These are phyloP conservation scores for Saccostrea glomerata DNA, from an alignment of 1,140 invertebrate genomes.

Conservation along the genomic window DNA sequence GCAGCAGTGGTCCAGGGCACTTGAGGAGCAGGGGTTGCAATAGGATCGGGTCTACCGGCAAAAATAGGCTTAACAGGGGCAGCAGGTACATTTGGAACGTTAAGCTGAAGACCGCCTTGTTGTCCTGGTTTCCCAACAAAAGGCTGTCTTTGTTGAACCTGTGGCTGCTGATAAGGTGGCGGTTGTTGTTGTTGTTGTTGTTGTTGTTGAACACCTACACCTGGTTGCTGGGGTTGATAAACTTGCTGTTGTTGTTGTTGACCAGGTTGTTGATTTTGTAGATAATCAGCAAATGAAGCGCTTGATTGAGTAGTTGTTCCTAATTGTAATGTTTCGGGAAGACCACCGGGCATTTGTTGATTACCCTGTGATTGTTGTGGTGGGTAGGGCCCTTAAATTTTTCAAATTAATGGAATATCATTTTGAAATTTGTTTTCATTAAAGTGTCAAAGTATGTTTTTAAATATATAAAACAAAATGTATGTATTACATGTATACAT, in stretches of 20 bases:
- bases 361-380: neutral
- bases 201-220: neutral
- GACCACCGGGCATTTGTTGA: neutral
- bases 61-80: neutral
- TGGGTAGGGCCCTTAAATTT: neutral
- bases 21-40: neutral
- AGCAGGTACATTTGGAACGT: neutral
- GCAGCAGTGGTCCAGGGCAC: neutral
- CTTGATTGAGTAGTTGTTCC: conserved; percentile 5
- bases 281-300: neutral
- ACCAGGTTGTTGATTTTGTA: neutral
- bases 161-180: neutral
- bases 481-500: neutral
- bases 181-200: neutral
- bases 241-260: neutral
- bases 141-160: neutral
- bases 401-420: neutral
- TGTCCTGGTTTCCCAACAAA: neutral
- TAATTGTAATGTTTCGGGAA: neutral
- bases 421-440: neutral
- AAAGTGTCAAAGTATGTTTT: no score
- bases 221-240: conserved; percentile 5
- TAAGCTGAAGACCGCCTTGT: neutral
- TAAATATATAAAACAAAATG: neutral
- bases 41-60: conserved; percentile 3